Evolutionary conservation across 2,888 invertebrate genomes (phyloP).

Genomic region (Eristalinus sepulchralis): DNA sequence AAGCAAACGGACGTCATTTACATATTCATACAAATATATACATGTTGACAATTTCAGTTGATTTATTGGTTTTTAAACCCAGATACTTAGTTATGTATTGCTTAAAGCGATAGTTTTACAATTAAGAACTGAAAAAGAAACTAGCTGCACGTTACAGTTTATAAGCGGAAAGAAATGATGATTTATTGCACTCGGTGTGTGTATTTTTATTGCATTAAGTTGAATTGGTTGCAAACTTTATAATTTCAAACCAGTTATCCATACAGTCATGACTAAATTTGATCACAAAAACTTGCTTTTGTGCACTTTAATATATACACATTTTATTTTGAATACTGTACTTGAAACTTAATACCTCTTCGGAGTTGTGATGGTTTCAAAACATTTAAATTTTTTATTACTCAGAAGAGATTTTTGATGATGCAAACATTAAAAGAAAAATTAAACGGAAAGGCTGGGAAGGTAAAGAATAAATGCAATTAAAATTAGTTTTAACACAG

Average conservation of each 20-base stretch:
- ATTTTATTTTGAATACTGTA: neutral
- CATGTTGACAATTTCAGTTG: constrained; percentile 7
- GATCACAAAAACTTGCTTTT: neutral
- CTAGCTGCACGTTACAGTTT: neutral
- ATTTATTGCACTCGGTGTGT: neutral
- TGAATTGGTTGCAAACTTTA: neutral
- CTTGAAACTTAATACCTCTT: neutral
- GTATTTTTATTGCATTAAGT: neutral
- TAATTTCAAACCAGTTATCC: neutral
- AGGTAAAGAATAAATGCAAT: neutral
- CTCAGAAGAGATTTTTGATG: neutral
- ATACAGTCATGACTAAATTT: too few relatives aligned
- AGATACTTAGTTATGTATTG: constrained; percentile 9
- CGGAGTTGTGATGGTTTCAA: neutral
- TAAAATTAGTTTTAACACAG: neutral
- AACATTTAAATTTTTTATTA: neutral
- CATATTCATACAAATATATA: constrained; percentile 42
- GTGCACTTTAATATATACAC: neutral
- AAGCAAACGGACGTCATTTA: constrained; percentile 38
- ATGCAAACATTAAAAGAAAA: neutral
- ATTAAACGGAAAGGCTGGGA: neutral
- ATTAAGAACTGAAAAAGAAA: constrained; percentile 35
- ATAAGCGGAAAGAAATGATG: neutral
- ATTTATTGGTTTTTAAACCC: constrained; percentile 5
- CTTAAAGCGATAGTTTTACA: constrained; percentile 16